Percentiles rank a stretch among this genome's conserved stretches.
Evolutionary conservation across 2,113 vertebrate genomes (phyloP).

Genomic region (Sinocyclocheilus grahami): DNA sequence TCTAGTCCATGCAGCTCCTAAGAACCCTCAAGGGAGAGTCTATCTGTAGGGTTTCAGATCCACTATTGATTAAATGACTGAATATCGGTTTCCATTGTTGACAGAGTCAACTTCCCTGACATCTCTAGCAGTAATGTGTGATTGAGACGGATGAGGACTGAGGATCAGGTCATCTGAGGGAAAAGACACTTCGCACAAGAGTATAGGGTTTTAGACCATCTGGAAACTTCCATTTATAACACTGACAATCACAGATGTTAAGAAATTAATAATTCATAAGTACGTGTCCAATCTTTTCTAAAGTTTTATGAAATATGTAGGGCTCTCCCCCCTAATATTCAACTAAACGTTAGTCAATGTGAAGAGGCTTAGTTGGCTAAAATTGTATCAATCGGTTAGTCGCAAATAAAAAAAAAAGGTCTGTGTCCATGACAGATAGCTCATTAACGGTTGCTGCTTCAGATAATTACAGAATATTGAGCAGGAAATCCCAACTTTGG

Average conservation of each 20-base stretch:
- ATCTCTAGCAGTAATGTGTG: conserved; percentile 33
- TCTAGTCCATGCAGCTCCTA: background rate
- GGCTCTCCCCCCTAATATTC: too few relatives aligned
- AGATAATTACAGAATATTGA: too few relatives aligned
- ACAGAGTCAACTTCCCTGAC: conserved; percentile 38
- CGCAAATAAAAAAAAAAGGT: too few relatives aligned
- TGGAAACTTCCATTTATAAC: background rate
- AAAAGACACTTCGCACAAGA: background rate
- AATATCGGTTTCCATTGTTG: conserved; percentile 43
- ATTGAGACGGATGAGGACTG: conserved; percentile 39
- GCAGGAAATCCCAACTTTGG: too few relatives aligned
- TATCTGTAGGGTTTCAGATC: conserved; percentile 41
- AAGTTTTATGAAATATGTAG: background rate
- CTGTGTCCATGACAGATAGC: too few relatives aligned
- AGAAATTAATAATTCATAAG: background rate
- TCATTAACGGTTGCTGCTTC: too few relatives aligned
- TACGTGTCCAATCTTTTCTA: background rate
- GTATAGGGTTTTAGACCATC: background rate
- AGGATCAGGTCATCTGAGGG: conserved; percentile 30
- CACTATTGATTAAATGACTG: conserved; percentile 52
- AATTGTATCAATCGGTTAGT: too few relatives aligned
- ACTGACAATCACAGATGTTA: background rate
- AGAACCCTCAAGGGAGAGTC: conserved; percentile 10
- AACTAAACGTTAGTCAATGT: too few relatives aligned
- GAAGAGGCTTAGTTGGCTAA: too few relatives aligned